Base-by-base conservation (phyloP, 2,888 invertebrate species). In the Toxonevra muliebris region DNA sequence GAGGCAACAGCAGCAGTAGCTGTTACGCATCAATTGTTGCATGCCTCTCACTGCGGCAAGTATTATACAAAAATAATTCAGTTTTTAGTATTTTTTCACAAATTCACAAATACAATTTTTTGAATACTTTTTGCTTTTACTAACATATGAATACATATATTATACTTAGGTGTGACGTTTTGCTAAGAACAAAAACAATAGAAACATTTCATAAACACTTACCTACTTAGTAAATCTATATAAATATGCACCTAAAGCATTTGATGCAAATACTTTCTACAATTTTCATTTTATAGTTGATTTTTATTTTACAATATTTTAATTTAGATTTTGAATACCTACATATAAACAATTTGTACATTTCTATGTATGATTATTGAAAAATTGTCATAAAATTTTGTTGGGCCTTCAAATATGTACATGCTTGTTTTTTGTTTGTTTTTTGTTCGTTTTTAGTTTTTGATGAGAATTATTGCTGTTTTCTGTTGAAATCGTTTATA, bases 401-500 rank as follows among this genome's bases (percentile, higher is more conserved):
- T 60, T 17, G 17, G 42, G 48, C 42, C 61, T 53, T 52, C 58
- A 41, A 55, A 52, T 58, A 42, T 11, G n/a, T n/a, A n/a, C n/a
- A n/a, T n/a, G n/a, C n/a, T n/a, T n/a, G n/a, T n/a, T n/a, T n/a
- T n/a, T 8, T 7, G 30, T 30, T 30, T 30, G 30, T 30, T n/a
- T n/a, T n/a, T 30, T 40, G 45, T 15, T 57, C 55, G 53, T 65
- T 52, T 52, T 2, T 57, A 52, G 40, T 11, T n/a, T 19, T 57
- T 19, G 40, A 59, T 59, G 54, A 48, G 66, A 71, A 67, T 74
- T 74, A 74, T 74, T 74, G 72, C 73, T 70, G 73, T 52, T 74
- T 74, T 61, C 72, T 48, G 58, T 15, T 12, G 55, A 63, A 63
- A 54, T 45, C 63, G 53, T 40, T 65, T 60, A 60, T 53, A 59